These are phyloP conservation scores for Diplodus sargus DNA, from an alignment of 2,797 vertebrate species.

Conservation along the genomic window DNA sequence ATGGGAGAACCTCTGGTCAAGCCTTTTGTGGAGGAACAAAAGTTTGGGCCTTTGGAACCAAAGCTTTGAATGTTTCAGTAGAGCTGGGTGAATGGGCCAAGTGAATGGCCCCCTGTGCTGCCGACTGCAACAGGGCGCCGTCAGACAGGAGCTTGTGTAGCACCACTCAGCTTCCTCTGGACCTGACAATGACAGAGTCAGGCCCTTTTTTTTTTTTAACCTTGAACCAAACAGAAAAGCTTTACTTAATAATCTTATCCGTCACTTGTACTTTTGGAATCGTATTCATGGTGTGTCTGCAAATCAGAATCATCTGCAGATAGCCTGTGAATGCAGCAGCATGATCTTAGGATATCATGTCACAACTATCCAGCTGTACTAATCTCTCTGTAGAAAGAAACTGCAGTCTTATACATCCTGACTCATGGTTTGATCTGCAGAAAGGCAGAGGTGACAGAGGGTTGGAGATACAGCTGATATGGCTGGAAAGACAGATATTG, in stretches of 20 bases:
- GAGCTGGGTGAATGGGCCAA: constrained; percentile 79
- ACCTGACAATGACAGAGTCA: constrained; percentile 36
- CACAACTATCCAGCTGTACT: constrained; percentile 18
- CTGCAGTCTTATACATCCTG: constrained; percentile 12
- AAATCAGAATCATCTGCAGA: constrained; percentile 14
- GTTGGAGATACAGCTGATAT: constrained; percentile 24
- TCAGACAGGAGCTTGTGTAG: constrained; percentile 53
- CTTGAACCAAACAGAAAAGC: constrained; percentile 39
- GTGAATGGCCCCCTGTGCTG: constrained; percentile 81
- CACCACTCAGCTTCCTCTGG: constrained; percentile 49
- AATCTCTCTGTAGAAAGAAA: constrained; percentile 15
- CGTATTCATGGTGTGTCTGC: constrained; percentile 1
- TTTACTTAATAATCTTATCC: constrained; percentile 24
- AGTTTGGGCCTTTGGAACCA: constrained; percentile 85
- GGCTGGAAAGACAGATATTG: constrained; percentile 32
- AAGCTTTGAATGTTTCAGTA: constrained; percentile 86
- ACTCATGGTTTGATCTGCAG: constrained; percentile 37
- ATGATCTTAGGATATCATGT: constrained; percentile 12
- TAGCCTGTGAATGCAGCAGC: background rate
- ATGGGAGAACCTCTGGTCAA: constrained; percentile 86
- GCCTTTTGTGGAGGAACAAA: constrained; percentile 89
- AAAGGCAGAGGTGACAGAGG: constrained; percentile 32
- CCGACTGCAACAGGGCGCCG: constrained; percentile 75
- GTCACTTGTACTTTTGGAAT: constrained; percentile 12
- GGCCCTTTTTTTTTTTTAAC: constrained; percentile 33